phyloP scores from a whole-genome alignment of 2,888 invertebrate genomes.

The Lydus trimaculatus region DNA sequence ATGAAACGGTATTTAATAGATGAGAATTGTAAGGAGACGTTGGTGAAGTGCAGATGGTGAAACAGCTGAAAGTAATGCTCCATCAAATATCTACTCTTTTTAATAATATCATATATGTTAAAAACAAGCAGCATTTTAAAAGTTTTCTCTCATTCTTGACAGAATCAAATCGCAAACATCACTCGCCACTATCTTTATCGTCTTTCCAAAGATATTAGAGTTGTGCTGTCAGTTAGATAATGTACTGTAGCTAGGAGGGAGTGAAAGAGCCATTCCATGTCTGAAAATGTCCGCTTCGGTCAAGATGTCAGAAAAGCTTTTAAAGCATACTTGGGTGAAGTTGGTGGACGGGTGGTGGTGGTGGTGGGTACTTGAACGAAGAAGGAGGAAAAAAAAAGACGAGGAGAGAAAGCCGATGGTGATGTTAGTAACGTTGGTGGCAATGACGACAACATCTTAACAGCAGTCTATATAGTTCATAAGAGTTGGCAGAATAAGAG shows the following conservation, averaged over 20 bases:
- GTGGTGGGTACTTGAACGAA: conserved; percentile 24
- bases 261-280: conserved; percentile 62
- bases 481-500: conserved; percentile 42
- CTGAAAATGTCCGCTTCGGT: conserved; percentile 62
- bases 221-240: conserved; percentile 47
- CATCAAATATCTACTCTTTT: conserved; percentile 28
- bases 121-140: background rate
- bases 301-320: conserved; percentile 64
- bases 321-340: conserved; percentile 59
- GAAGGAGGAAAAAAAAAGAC: background rate
- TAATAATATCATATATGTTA: background rate
- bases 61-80: conserved; percentile 43
- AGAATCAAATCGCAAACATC: background rate
- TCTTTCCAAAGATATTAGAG: conserved; percentile 33
- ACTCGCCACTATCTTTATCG: background rate
- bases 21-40: conserved; percentile 25
- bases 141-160: background rate
- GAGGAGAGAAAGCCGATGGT: conserved; percentile 12
- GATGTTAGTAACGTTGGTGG: conserved; percentile 29
- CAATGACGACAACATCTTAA: conserved; percentile 15
- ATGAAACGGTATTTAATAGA: background rate
- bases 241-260: conserved; percentile 45
- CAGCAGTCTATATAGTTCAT: conserved; percentile 27
- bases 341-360: conserved; percentile 29
- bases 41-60: conserved; percentile 37